A percentile compares a stretch with the other conserved stretches of the same genome.
Conservation (phyloP, 2,113 vertebrate species). For the Bolborhynchus lineola region DNA sequence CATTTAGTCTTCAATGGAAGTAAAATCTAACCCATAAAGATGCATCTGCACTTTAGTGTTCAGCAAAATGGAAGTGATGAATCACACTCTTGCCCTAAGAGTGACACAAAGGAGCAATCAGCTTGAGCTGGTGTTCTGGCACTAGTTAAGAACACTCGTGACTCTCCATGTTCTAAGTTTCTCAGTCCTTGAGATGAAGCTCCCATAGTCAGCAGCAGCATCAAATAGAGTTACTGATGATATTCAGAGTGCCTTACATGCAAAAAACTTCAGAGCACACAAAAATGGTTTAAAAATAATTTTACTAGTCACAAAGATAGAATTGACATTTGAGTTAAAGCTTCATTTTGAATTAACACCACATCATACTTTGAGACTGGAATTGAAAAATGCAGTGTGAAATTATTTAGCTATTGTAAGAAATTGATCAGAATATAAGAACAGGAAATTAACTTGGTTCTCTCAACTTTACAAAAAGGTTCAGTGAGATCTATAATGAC, state of each 20-base stretch:
- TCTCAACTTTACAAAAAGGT: not conserved
- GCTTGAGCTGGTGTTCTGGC: constrained; percentile 16
- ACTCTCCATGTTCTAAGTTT: not conserved
- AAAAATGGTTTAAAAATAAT: constrained; percentile 18
- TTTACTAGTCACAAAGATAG: constrained; percentile 21
- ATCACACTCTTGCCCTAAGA: constrained; percentile 24
- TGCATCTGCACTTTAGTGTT: not conserved
- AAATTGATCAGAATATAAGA: not conserved
- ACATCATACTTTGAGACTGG: rapidly evolving
- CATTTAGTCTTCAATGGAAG: not conserved
- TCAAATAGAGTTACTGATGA: not conserved
- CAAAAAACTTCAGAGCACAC: not conserved
- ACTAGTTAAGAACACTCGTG: not conserved
- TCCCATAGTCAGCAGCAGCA: not conserved
- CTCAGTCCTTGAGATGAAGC: not conserved
- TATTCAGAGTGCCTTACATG: not conserved
- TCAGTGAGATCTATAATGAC: not conserved
- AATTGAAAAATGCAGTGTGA: not conserved
- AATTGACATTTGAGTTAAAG: constrained; percentile 26
- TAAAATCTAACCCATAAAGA: not conserved
- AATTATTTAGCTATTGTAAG: not conserved
- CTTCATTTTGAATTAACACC: not conserved
- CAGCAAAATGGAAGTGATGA: constrained; percentile 31
- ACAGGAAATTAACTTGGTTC: not conserved
- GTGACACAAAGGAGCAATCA: constrained; percentile 50